phyloP scores from a whole-genome alignment of 92 coral and sea anemone species.

The Phenganax marumi region DNA sequence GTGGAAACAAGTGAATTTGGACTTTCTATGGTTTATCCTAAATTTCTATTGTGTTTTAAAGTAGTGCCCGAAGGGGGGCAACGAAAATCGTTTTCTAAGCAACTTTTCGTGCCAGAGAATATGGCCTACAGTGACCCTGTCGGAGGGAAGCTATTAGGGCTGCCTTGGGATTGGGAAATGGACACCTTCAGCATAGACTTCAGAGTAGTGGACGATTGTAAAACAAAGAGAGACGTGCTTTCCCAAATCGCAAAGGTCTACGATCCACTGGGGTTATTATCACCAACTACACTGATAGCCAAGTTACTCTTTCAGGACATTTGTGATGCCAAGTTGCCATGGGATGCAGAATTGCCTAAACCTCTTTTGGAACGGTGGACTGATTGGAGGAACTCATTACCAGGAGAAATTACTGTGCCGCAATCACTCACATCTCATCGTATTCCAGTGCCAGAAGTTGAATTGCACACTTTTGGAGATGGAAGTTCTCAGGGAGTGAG shows the following conservation, averaged over 20 bases:
- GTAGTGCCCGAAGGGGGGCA: too few relatives aligned
- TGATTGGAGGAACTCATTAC: neutral
- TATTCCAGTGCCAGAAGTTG: slow-evolving; percentile 49
- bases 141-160: slow-evolving; percentile 56
- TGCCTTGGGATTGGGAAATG: slow-evolving; percentile 42
- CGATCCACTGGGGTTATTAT: slow-evolving; percentile 61
- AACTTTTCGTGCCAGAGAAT: too few relatives aligned
- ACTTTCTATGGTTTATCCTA: too few relatives aligned
- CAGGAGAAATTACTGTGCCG: neutral
- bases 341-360: slow-evolving; percentile 49
- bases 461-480: slow-evolving; percentile 67
- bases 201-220: slow-evolving; percentile 38
- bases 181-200: slow-evolving; percentile 48
- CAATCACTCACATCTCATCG: slow-evolving; percentile 12
- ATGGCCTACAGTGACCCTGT: slow-evolving; percentile 15
- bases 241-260: slow-evolving; percentile 55
- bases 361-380: slow-evolving; percentile 27
- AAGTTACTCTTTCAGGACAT: slow-evolving; percentile 54
- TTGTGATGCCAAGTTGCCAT: slow-evolving; percentile 6
- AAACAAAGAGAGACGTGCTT: slow-evolving; percentile 51
- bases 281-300: slow-evolving; percentile 52
- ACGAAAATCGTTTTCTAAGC: too few relatives aligned
- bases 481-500: slow-evolving; percentile 4
- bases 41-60: too few relatives aligned
- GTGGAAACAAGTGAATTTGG: slow-evolving; percentile 52